phyloP scores from a whole-genome alignment of 2,113 vertebrate species.

The Syngnathus typhle region DNA sequence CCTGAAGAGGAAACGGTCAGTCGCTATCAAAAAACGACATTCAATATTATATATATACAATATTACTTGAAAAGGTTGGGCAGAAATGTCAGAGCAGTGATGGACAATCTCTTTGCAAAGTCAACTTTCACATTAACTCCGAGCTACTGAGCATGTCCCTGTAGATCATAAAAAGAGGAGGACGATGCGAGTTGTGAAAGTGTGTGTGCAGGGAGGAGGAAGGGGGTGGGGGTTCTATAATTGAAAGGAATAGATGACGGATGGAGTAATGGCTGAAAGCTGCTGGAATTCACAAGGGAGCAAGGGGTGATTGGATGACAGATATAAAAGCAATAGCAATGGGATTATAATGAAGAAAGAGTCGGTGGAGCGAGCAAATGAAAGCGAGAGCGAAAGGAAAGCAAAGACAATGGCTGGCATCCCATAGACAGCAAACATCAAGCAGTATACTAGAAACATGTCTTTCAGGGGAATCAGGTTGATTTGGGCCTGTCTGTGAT shows the following conservation, averaged over 20 bases:
- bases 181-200: neutral
- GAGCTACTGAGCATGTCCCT: constrained; percentile 18
- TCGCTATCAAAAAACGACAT: neutral
- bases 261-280: constrained; percentile 41
- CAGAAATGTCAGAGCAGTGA: constrained; percentile 12
- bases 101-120: neutral
- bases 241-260: constrained; percentile 34
- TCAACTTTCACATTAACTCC: constrained; percentile 22
- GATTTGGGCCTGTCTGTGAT: constrained; percentile 51
- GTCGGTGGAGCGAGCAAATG: neutral
- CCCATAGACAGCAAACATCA: constrained; percentile 17
- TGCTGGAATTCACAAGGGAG: constrained; percentile 18
- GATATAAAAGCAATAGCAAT: constrained; percentile 33
- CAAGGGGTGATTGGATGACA: constrained; percentile 17
- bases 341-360: constrained; percentile 42
- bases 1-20: neutral
- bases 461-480: constrained; percentile 38
- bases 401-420: constrained; percentile 9
- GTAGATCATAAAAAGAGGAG: constrained; percentile 22
- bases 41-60: neutral
- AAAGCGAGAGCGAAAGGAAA: constrained; percentile 12
- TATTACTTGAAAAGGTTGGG: constrained; percentile 2
- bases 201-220: neutral
- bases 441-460: constrained; percentile 20
- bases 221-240: constrained; percentile 6